phyloP scores from a whole-genome alignment of 2,888 invertebrate genomes.

The Pandemis cinnamomeana region DNA sequence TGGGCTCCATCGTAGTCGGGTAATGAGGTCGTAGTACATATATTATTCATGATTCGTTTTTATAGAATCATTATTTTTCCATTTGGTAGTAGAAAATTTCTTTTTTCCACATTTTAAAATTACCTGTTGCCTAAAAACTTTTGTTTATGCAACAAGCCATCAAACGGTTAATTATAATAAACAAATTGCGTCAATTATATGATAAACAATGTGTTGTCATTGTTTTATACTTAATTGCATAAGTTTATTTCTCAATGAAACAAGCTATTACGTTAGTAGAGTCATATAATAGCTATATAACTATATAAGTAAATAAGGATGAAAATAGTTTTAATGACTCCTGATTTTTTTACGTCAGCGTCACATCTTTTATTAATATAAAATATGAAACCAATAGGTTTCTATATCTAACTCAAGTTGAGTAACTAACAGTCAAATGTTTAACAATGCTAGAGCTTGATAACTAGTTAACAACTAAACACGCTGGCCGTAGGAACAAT shows the following conservation, averaged over 20 bases:
- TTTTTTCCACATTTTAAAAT: neutral
- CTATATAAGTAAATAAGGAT: neutral
- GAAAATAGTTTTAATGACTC: neutral
- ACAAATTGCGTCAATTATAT: constrained; percentile 11
- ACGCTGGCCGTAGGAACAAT: neutral
- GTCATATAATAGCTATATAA: neutral
- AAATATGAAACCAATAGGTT: no score
- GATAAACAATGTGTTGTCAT: constrained; percentile 12
- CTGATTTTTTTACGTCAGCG: neutral
- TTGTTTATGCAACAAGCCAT: constrained; percentile 17
- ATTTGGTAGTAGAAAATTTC: neutral
- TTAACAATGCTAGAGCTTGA: neutral
- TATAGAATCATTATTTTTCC: neutral
- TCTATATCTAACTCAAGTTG: neutral
- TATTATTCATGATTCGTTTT: neutral
- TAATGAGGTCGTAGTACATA: neutral
- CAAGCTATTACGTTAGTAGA: neutral
- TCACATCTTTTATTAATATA: neutral
- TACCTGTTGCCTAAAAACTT: neutral
- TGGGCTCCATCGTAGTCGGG: no score
- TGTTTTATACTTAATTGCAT: constrained; percentile 14
- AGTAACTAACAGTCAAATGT: neutral
- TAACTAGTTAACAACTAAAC: neutral
- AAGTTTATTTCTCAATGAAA: neutral
- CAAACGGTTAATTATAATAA: constrained; percentile 19